phyloP scores from a whole-genome alignment of 2,888 invertebrate genomes.

The Neoscelio sp. region DNA sequence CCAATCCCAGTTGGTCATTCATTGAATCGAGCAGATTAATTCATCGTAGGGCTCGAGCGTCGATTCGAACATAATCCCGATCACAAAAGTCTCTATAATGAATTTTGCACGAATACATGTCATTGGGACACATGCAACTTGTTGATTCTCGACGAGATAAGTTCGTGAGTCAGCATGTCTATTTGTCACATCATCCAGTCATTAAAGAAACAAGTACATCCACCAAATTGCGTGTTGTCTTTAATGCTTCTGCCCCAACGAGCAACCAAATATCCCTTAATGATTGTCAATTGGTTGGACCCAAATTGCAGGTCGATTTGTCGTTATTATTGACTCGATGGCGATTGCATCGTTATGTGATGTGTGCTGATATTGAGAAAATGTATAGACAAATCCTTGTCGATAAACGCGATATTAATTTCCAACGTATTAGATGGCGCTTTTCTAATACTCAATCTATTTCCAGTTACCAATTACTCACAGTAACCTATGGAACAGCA shows the following conservation, averaged over 20 bases:
- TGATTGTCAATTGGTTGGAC: conserved; percentile 1
- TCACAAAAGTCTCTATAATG: neutral
- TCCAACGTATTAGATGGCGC: neutral
- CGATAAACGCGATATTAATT: neutral
- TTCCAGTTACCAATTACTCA: neutral
- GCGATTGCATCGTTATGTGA: conserved; percentile 6
- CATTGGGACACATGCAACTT: conserved; percentile 3
- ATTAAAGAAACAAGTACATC: neutral
- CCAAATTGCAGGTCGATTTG: conserved; percentile 1
- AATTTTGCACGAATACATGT: conserved; percentile 3
- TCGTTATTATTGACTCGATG: conserved; percentile 7
- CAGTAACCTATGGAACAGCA: conserved; percentile 14
- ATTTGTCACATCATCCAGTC: conserved; percentile 22
- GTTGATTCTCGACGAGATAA: too few species aligned
- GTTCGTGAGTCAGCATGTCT: too few species aligned
- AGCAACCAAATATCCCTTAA: conserved; percentile 12
- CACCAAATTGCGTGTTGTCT: conserved; percentile 13
- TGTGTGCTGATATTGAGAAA: conserved; percentile 31
- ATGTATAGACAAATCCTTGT: conserved; percentile 31
- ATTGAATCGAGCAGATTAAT: too few species aligned
- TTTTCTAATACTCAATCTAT: neutral
- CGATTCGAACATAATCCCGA: neutral
- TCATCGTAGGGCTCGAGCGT: too few species aligned
- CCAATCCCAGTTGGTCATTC: neutral
- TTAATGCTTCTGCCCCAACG: conserved; percentile 20